Base-by-base conservation (phyloP, 92 coral and sea anemone genomes). In the Parazoanthus atlanticus region DNA sequence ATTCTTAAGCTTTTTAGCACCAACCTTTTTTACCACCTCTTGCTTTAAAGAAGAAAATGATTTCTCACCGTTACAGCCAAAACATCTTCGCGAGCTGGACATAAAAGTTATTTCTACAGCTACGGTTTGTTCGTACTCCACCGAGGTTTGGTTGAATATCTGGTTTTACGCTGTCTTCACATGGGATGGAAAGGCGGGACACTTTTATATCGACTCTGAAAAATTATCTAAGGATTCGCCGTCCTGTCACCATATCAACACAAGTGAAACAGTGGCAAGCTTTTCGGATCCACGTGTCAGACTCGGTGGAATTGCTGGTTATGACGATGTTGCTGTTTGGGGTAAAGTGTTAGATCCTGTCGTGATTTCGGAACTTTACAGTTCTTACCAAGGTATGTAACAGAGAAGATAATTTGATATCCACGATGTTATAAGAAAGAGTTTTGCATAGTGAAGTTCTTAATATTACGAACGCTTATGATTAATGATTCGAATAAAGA, bases 261-360 rank as follows among this genome's bases (percentile, higher is more conserved):
- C 40, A 0, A n/a, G 0, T 1, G n/a, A 2, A 40, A 66, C 21
- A 9, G 19, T 15, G 2, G n/a, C 30, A 40, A 66, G 30, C 61
- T 0, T 5, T 33, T 5, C 12, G 5, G 23, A 41, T 33, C 61
- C 86, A 82, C 33, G 38, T 11, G 28, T 82, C 49, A 82, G 77
- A 8, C 32, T 82, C n/a, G 76, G 86, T 13, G 86, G 86, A 67
- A 29, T 4, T 30, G 77, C 77, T 19, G 21, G 38, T 19, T 69
- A 25, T 26, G 86, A 82, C 58, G 86, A 82, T 12, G 23, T 82
- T 19, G 86, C 64, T 66, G 65, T 82, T 29, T 82, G 86, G 86
- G 41, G 36, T 21, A 82, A 82, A 29, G 76, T 41, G 1, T 69
- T 82, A 1, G 58, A 41, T 38, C 30, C n/a, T 8, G 21, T 2